These are phyloP conservation scores for Drosophila histrio DNA, from an alignment of 2,888 invertebrate species.

Conservation along the genomic window DNA sequence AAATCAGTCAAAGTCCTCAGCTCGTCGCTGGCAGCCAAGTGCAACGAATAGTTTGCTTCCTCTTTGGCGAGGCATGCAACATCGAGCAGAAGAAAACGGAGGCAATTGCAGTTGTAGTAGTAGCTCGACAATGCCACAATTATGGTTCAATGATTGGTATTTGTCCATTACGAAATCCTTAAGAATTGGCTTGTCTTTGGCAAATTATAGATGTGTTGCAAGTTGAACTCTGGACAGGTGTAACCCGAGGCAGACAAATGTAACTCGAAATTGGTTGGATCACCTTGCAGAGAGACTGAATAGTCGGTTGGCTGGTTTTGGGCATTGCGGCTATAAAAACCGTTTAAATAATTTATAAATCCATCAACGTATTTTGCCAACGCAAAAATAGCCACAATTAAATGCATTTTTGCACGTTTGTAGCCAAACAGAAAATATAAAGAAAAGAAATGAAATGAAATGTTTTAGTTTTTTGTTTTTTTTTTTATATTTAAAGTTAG, in stretches of 20 bases:
- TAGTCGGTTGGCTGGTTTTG: slow-evolving; percentile 7
- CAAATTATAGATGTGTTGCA: neutral
- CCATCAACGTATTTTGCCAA: slow-evolving; percentile 56
- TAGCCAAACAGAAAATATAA: slow-evolving; percentile 25
- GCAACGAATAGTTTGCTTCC: slow-evolving; percentile 62
- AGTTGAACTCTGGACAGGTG: neutral
- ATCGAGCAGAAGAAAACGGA: neutral
- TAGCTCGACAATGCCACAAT: neutral
- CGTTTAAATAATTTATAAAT: slow-evolving; percentile 62
- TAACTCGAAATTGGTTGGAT: slow-evolving; percentile 6
- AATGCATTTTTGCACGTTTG: slow-evolving; percentile 74
- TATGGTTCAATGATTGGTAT: neutral
- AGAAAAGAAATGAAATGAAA: slow-evolving; percentile 35
- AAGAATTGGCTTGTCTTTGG: neutral
- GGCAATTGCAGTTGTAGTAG: neutral
- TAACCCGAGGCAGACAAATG: neutral
- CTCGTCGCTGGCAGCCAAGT: slow-evolving; percentile 56
- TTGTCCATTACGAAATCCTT: neutral
- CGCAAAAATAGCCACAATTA: slow-evolving; percentile 60
- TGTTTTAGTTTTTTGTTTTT: slow-evolving; percentile 7
- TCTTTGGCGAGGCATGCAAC: slow-evolving; percentile 47
- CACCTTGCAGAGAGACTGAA: slow-evolving; percentile 4
- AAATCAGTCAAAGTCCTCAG: slow-evolving; percentile 48
- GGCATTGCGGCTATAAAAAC: slow-evolving; percentile 47
- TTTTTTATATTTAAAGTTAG: neutral